A percentile compares a stretch with the other conserved stretches of the same genome.
Evolutionary conservation across 2,797 vertebrate species (phyloP).

Genomic region (Austrolebias charrua): DNA sequence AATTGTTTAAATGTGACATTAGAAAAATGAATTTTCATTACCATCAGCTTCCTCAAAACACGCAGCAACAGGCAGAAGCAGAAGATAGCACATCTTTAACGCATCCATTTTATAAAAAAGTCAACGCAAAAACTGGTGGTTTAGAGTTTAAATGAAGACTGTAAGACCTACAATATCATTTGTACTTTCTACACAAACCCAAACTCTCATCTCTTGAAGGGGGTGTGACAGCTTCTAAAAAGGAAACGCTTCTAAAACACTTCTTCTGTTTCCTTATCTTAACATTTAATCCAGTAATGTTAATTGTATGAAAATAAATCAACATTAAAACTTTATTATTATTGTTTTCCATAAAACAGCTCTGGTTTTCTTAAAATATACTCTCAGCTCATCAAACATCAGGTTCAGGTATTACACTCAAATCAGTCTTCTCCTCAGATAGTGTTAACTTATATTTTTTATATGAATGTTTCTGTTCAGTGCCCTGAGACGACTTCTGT

Average conservation of each 20-base stretch:
- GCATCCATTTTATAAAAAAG: not conserved
- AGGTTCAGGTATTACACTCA: too few species aligned
- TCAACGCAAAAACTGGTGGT: not conserved
- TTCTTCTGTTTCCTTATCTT: not conserved
- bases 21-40: conserved; percentile 6
- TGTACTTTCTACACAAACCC: not conserved
- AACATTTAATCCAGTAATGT: too few species aligned
- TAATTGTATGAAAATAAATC: too few species aligned
- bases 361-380: too few species aligned
- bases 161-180: fast-evolving
- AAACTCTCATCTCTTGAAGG: not conserved
- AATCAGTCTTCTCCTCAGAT: too few species aligned
- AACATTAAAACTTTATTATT: too few species aligned
- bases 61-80: not conserved
- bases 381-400: too few species aligned
- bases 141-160: not conserved
- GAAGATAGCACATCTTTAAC: conserved; percentile 9
- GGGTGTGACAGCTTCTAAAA: not conserved
- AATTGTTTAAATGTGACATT: too few species aligned
- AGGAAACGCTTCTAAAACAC: not conserved
- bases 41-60: not conserved
- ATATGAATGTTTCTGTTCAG: too few species aligned
- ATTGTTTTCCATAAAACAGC: too few species aligned
- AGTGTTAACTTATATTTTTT: too few species aligned
- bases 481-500: too few species aligned